Base-by-base conservation (phyloP, 2,888 invertebrate genomes). In the Phania funesta region DNA sequence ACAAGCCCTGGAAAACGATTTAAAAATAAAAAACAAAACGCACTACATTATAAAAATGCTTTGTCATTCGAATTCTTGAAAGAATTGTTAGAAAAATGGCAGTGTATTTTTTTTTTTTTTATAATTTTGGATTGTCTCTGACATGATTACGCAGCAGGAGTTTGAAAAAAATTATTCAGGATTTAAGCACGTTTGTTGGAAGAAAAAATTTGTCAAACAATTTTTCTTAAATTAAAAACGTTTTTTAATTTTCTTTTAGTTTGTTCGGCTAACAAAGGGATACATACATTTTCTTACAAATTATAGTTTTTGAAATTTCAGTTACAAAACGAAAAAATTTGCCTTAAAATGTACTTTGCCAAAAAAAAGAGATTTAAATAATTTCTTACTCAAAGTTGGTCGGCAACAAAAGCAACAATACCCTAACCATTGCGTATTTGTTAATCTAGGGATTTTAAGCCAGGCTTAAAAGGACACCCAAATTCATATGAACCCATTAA, bases 381-480 rank as follows among this genome's bases (percentile, higher is more conserved):
- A 41, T 58, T 52, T 35, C 18, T 6, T 29, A 7, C 29, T 6
- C 9, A 62, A 26, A 46, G 20, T 18, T 48, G 7, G 24, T 18
- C 18, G 24, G 18, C 41, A 7, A 29, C 7, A 44, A 64, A 56
- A 56, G n/a, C 44, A 58, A 35, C 2, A 29, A 18, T 1, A n/a
- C 11, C 3, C 5, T 65, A 32, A 22, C 24, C 9, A 50, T 20
- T 58, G 18, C 50, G n/a, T 29, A 46, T 32, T n/a, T 48, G 20
- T 73, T 68, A 77, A 71, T 77, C 77, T 58, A 2, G 32, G 64
- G 24, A 58, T 46, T 60, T 46, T 20, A 68, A 73, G 44, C 67
- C 60, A 11, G 68, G 54, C 41, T 70, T 77, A 71, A 70, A 56
- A 29, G 54, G 35, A 60, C 44, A 26, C 58, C 41, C 44, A 52